Evolutionary conservation across 2,888 invertebrate species (phyloP), one percentile per base, ranked within the genome.

Genomic region (Scaptomyza flava): DNA sequence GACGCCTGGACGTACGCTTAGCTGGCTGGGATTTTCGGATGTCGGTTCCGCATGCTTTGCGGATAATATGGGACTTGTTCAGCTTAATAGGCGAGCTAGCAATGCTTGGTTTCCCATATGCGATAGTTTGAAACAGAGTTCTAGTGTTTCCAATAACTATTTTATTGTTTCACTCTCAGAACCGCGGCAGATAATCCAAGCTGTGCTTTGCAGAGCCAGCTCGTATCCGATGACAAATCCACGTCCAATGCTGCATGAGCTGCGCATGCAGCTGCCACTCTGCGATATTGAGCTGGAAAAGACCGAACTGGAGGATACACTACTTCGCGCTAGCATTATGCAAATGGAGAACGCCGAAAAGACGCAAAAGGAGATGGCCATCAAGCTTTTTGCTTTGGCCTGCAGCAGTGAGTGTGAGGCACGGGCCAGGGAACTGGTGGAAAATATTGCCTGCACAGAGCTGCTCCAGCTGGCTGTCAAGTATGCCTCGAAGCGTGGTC

Each of bases 331-430:
- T 92, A 94, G 94, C 33, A 94, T 93, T 75, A 93, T 95, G 80
- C 92, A 93, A 1, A 91, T 94, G 1, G 93, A 94, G 3, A 94
- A 95, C 33, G 93, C 94, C 12, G 94, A 95, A n/a, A 95, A 95
- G 90, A 92, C 93, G 20, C 93, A 95, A 1, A 94, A 95, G 72
- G 96, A 97, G 90, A 94, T 96, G 6, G 94, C 98, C n/a, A 94
- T 98, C 77, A 97, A 97, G 92, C 92, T 98, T 48, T 98, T 98
- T 93, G 97, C 97, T 47, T 96, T 98, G 92, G 96, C 98, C 1
- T 97, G 97, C 87, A 95, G 96, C 78, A 95, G 95, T 77, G 96
- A 96, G 90, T 94, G 96, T 74, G 98, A 98, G 89, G 95, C 95
- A 82, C 94, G 98, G 42, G 98, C 98, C 0, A 92, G 97, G 50